Percentiles rank a stretch among this genome's conserved stretches.
Evolutionary conservation across 2,113 vertebrate genomes (phyloP).

Genomic region (Thamnophis sirtalis): DNA sequence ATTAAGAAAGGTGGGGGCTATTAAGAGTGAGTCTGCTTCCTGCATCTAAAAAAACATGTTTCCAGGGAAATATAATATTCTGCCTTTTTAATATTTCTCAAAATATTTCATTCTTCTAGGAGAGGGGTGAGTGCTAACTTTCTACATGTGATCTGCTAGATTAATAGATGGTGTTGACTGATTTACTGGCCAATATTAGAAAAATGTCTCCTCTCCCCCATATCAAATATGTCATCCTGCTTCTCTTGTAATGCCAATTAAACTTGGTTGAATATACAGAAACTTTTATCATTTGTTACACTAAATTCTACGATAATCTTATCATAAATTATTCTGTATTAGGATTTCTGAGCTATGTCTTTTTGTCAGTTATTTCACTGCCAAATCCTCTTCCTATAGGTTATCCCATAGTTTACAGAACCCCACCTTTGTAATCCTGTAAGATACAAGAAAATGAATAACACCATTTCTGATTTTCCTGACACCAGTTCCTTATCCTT

Average conservation of each 20-base stretch:
- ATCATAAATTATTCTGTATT: neutral
- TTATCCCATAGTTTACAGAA: neutral
- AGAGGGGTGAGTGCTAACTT: no score
- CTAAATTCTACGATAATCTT: neutral
- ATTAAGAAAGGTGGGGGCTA: no score
- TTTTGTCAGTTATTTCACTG: neutral
- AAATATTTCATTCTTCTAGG: no score
- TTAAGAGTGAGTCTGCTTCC: no score
- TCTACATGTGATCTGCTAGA: neutral
- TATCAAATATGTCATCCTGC: neutral
- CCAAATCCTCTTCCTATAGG: neutral
- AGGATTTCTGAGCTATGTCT: neutral
- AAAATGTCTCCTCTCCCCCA: neutral
- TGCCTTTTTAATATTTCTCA: no score
- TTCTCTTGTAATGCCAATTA: neutral
- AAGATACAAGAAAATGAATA: neutral
- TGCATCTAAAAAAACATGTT: no score
- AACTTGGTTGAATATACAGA: neutral
- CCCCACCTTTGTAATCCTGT: neutral
- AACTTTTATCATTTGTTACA: neutral
- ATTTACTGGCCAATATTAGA: neutral
- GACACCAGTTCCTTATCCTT: neutral
- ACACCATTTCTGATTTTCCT: neutral
- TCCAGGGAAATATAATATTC: no score
- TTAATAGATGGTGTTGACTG: neutral